Percentiles rank a stretch among this genome's conserved stretches.
Evolutionary conservation across 37 sponge, comb jelly and placozoan species (phyloP).

Genomic region (Hexactinellida sp.): DNA sequence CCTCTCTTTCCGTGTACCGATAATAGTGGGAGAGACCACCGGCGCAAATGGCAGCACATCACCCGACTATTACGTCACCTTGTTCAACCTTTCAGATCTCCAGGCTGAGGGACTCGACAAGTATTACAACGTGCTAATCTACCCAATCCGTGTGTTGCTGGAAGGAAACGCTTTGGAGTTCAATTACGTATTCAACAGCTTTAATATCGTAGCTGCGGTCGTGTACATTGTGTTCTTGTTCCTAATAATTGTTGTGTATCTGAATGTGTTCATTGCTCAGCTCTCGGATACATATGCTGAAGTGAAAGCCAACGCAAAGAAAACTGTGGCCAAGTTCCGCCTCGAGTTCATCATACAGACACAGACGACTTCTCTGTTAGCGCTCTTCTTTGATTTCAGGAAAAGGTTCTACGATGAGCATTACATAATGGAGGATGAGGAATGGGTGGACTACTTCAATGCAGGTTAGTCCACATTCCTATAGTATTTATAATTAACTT

Average conservation of each 20-base stretch:
- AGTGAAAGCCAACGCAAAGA: slow-evolving; percentile 4
- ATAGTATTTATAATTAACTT: no score
- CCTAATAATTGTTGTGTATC: background rate
- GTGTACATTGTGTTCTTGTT: background rate
- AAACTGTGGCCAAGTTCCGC: background rate
- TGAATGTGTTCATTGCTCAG: slow-evolving; percentile 11
- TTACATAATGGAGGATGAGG: slow-evolving; percentile 15
- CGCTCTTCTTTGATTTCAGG: slow-evolving; percentile 6
- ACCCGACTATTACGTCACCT: background rate
- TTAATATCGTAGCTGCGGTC: slow-evolving; percentile 3
- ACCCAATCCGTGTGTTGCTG: background rate
- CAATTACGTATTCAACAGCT: background rate
- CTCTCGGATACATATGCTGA: slow-evolving; percentile 14
- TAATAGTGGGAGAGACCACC: background rate
- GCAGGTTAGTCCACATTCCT: background rate
- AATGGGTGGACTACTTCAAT: background rate
- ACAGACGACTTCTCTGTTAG: background rate
- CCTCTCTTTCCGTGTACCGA: background rate
- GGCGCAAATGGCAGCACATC: background rate
- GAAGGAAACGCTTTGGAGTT: slow-evolving; percentile 1
- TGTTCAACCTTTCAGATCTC: background rate
- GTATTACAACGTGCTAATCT: background rate
- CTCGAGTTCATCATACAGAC: background rate
- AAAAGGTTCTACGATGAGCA: background rate
- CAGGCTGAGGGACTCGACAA: background rate